Evolutionary conservation across 2,888 invertebrate species (phyloP), one percentile per base, ranked within the genome.

Genomic region (Eilema sororculum): DNA sequence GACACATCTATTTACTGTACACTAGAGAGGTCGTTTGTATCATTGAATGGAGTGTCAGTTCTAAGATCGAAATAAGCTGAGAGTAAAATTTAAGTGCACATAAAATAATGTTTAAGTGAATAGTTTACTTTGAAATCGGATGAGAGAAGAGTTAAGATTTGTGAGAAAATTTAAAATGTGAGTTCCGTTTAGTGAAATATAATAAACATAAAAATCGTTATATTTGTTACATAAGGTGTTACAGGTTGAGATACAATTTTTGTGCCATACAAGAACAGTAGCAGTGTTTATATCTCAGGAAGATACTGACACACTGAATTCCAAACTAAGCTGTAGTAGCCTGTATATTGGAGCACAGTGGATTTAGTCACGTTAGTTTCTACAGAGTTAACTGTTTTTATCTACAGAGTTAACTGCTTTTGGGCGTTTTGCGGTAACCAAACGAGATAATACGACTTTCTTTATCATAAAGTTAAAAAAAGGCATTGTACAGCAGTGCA

Each of bases 401-500:
- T n/a, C n/a, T n/a, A n/a, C n/a, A n/a, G n/a, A n/a, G n/a, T n/a
- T n/a, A n/a, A n/a, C n/a, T n/a, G n/a, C n/a, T n/a, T n/a, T n/a
- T n/a, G n/a, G n/a, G n/a, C 4, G 16, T 41, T 1, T 16, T 16
- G 41, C 16, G 20, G 20, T 20, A 46, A 41, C 13, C 20, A 46
- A 20, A 46, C 20, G 6, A 41, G 13, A 41, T 41, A 46, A 20
- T 20, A 46, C 5, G 20, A 46, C 6, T 20, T 52, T 52, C 4
- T n/a, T 20, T 52, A n/a, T 20, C 9, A n/a, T 52, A n/a, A 52
- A n/a, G 20, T n/a, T n/a, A n/a, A 46, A 46, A 46, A 46, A 46
- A 28, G n/a, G 57, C 24, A 33, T 30, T 65, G 33, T 65, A 33
- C 64, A 41, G 62, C 25, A 25, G 41, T 62, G 62, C 62, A 25